phyloP scores from a whole-genome alignment of 1,140 invertebrate genomes.

The Drosophila chauvacae region DNA sequence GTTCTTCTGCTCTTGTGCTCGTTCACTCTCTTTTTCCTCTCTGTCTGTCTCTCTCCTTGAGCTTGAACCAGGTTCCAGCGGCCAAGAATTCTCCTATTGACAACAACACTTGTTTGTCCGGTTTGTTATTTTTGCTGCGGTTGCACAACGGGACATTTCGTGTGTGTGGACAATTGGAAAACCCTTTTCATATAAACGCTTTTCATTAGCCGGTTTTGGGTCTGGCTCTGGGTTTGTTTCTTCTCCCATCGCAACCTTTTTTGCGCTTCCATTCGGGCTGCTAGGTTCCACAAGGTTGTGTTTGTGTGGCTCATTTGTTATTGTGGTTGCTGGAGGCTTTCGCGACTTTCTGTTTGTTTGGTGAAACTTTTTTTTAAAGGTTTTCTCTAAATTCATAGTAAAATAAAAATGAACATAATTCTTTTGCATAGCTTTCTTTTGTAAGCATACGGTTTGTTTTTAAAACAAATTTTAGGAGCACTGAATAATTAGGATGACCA shows the following conservation, averaged over 20 bases:
- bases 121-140: conserved; percentile 59
- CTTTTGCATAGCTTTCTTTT: conserved; percentile 18
- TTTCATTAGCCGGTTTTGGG: conserved; percentile 52
- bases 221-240: conserved; percentile 5
- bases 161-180: conserved; percentile 53
- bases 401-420: conserved; percentile 56
- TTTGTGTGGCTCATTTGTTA: conserved; percentile 35
- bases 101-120: conserved; percentile 70
- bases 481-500: not conserved
- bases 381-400: conserved; percentile 65
- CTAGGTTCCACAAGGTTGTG: conserved; percentile 41
- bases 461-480: not conserved
- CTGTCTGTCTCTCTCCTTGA: conserved; percentile 47
- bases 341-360: conserved; percentile 80
- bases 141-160: conserved; percentile 78
- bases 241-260: conserved; percentile 42
- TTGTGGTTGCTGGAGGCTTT: conserved; percentile 60
- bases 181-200: conserved; percentile 61
- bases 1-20: conserved; percentile 18
- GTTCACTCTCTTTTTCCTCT: conserved; percentile 19
- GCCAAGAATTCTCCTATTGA: conserved; percentile 57
- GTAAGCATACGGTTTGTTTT: conserved; percentile 1
- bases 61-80: conserved; percentile 63
- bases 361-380: conserved; percentile 74
- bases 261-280: conserved; percentile 55